Conservation (phyloP, 2,113 vertebrate species). For the Pseudorasbora parva region DNA sequence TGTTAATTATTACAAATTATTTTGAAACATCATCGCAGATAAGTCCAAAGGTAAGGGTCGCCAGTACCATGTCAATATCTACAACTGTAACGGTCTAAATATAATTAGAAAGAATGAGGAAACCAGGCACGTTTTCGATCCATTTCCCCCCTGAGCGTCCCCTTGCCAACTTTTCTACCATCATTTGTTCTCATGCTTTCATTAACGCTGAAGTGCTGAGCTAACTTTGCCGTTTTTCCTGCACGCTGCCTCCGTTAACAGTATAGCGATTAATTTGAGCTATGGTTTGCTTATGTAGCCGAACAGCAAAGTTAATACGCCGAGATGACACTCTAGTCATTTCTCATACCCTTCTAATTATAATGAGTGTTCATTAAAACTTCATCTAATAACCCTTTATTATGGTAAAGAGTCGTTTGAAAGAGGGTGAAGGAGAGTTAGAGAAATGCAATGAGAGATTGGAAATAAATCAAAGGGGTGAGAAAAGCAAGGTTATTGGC, state of each 20-base stretch:
- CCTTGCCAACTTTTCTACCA: slow-evolving; percentile 47
- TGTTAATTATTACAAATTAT: slow-evolving; percentile 65
- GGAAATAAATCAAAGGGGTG: slow-evolving; percentile 62
- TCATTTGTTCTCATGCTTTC: slow-evolving; percentile 36
- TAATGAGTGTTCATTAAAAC: slow-evolving; percentile 71
- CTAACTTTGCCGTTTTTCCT: slow-evolving; percentile 61
- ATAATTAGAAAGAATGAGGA: slow-evolving; percentile 60
- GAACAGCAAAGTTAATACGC: slow-evolving; percentile 63
- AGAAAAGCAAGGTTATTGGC: slow-evolving; percentile 58
- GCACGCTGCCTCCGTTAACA: slow-evolving; percentile 55
- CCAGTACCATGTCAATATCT: slow-evolving; percentile 55
- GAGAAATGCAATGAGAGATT: neutral
- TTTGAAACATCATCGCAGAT: slow-evolving; percentile 61
- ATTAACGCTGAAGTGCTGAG: slow-evolving; percentile 44
- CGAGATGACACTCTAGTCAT: slow-evolving; percentile 57
- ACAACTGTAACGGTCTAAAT: slow-evolving; percentile 56
- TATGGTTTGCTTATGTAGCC: slow-evolving; percentile 66
- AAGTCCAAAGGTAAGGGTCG: slow-evolving; percentile 44
- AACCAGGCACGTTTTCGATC: slow-evolving; percentile 42
- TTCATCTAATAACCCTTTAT: slow-evolving; percentile 73
- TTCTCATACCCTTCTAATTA: slow-evolving; percentile 74
- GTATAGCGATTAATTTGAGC: slow-evolving; percentile 65
- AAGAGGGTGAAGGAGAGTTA: slow-evolving; percentile 50
- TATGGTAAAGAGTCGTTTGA: slow-evolving; percentile 56
- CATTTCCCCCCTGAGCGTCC: slow-evolving; percentile 10